phyloP scores from a whole-genome alignment of 2,797 vertebrate species.

The Steatocranus sp. region DNA sequence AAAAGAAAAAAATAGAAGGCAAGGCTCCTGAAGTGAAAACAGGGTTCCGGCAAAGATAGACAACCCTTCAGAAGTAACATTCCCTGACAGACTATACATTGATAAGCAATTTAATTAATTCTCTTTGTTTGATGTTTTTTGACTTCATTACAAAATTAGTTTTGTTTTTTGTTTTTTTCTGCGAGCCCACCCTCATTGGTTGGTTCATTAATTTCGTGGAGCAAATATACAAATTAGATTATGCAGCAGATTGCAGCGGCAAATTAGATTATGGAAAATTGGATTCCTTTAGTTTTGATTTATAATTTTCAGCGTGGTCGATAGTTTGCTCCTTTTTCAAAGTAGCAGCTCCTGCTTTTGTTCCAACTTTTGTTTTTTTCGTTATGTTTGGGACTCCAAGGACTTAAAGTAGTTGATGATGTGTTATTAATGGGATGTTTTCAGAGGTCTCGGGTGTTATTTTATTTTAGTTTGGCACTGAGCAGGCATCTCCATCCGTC shows the following conservation, averaged over 20 bases:
- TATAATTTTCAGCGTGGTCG: slow-evolving; percentile 62
- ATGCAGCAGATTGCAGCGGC: slow-evolving; percentile 62
- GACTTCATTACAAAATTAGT: slow-evolving; percentile 69
- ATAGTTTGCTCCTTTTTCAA: slow-evolving; percentile 38
- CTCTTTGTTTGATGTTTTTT: slow-evolving; percentile 72
- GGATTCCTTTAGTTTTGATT: slow-evolving; percentile 70
- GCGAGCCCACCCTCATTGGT: slow-evolving; percentile 36
- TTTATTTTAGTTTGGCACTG: not conserved
- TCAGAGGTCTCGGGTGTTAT: not conserved
- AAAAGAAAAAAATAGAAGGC: not conserved
- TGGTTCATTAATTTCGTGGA: slow-evolving; percentile 67
- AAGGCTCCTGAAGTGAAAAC: slow-evolving; percentile 43
- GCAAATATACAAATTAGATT: slow-evolving; percentile 78
- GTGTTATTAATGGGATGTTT: slow-evolving; percentile 28
- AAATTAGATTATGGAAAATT: slow-evolving; percentile 76
- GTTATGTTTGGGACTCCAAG: slow-evolving; percentile 30
- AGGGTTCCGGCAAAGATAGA: slow-evolving; percentile 53
- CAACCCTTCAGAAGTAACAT: slow-evolving; percentile 57
- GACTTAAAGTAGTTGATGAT: slow-evolving; percentile 15
- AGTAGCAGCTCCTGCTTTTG: slow-evolving; percentile 20
- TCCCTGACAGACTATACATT: slow-evolving; percentile 66
- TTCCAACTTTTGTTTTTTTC: slow-evolving; percentile 19
- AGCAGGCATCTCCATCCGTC: slow-evolving; percentile 6
- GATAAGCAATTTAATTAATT: slow-evolving; percentile 79
- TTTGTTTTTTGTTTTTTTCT: slow-evolving; percentile 9